Base-by-base conservation (phyloP, 2,113 vertebrate genomes). In the Syngnathus scovelli region DNA sequence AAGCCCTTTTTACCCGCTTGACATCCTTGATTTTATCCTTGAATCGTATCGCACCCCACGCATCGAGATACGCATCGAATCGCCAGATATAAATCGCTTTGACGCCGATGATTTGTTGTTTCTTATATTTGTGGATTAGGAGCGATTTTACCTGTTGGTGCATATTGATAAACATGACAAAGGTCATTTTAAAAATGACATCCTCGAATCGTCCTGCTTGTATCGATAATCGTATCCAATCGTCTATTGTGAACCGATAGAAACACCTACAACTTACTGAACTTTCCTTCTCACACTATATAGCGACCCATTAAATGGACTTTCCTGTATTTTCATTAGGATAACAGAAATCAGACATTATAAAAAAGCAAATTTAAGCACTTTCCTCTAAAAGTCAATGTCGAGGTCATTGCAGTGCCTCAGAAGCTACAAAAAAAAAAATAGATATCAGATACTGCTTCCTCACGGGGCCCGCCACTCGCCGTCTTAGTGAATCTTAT, bases 401-500 rank as follows among this genome's bases (percentile, higher is more conserved):
- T 16, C 2, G 16, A 62, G 60, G 60, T 62, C 60, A 61, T n/a
- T 37, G 37, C 33, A 37, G 56, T 59, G 56, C 33, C 56, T 19
- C 58, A 39, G 59, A 39, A n/a, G 39, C 2, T 13, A 6, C 11
- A 19, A n/a, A 16, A 27, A 43, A 43, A 62, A 62, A 23, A 44
- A 8, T 15, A 13, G 44, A 44, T 11, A 43, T 43, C 12, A 43
- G 9, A 23, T 18, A 21, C 27, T 15, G 12, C 61, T 62, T 16
- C n/a, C 41, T 62, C 15, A 13, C 13, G 13, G 55, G 55, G 13
- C 27, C 6, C 55, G 6, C 27, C 55, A 41, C 61, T 62, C 7
- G 9, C 7, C 39, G 21, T 62, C 61, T 62, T 9, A 21, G n/a
- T 64, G 71, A 81, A 77, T 72, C 73, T 75, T 83, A 86, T 87